These are phyloP conservation scores for Limanda limanda DNA, from an alignment of 2,113 vertebrate genomes.

Conservation along the genomic window DNA sequence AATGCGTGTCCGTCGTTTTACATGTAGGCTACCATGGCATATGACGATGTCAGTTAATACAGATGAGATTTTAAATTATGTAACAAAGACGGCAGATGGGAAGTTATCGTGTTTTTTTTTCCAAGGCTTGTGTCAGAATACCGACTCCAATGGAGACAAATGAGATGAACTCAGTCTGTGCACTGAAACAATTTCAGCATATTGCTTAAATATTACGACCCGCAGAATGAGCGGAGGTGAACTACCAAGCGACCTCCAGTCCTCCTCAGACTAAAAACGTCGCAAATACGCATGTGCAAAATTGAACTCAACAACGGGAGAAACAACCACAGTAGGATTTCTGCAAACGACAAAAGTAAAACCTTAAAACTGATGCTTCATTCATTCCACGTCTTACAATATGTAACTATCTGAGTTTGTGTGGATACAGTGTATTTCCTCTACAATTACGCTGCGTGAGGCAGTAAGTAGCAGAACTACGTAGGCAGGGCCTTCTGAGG, in stretches of 20 bases:
- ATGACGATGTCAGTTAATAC: neutral
- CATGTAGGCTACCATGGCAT: slow-evolving; percentile 45
- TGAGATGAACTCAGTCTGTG: slow-evolving; percentile 12
- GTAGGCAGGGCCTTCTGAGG: slow-evolving; percentile 68
- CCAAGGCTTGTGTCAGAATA: slow-evolving; percentile 18
- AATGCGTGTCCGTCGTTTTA: slow-evolving; percentile 29
- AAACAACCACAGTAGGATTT: slow-evolving; percentile 32
- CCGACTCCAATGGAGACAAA: neutral
- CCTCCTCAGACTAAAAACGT: slow-evolving; percentile 45
- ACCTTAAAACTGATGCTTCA: slow-evolving; percentile 9
- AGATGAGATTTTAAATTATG: slow-evolving; percentile 12
- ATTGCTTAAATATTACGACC: slow-evolving; percentile 69
- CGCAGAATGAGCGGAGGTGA: slow-evolving; percentile 52
- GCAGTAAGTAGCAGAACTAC: slow-evolving; percentile 57
- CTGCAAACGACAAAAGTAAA: slow-evolving; percentile 20
- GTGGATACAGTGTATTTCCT: slow-evolving; percentile 54
- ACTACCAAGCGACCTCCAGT: slow-evolving; percentile 10
- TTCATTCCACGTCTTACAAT: slow-evolving; percentile 1
- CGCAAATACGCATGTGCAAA: slow-evolving; percentile 64
- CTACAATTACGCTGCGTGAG: slow-evolving; percentile 50
- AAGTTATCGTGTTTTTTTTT: slow-evolving; percentile 16
- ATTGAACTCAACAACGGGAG: slow-evolving; percentile 37
- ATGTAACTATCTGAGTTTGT: slow-evolving; percentile 19
- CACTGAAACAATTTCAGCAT: slow-evolving; percentile 59
- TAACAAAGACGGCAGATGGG: slow-evolving; percentile 17